Evolutionary conservation across 2,113 vertebrate species (phyloP), one percentile per base, ranked within the genome.

Genomic region (Alouatta palliata): DNA sequence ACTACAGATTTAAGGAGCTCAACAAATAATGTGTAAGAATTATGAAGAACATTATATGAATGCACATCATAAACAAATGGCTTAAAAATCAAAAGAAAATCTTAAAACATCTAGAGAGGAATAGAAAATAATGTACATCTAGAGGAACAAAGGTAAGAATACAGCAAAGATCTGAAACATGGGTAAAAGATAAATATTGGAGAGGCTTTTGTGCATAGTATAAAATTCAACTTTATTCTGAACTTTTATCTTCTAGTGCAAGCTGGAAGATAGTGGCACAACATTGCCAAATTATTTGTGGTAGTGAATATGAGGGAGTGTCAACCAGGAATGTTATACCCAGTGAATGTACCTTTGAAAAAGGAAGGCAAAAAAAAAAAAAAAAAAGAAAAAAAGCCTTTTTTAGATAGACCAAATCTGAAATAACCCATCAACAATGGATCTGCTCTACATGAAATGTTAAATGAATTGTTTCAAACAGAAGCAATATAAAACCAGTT

Each of bases 71-170:
- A 52, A 52, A 52, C n/a, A 40, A 80, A 80, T 45, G 73, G 21
- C 30, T 96, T 85, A 94, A 84, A 25, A 71, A 52, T 76, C 70
- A 73, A 83, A 73, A 84, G 32, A 77, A 88, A 80, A 80, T 64
- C 25, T 37, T 90, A 90, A 90, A 79, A 47, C 45, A 93, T 75
- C 47, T 56, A 23, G 9, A 37, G 25, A 71, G 30, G 8, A 43
- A 23, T 30, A 83, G 49, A 49, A 6, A 27, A 32, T 37, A 32
- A 0, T 56, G 7, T n/a, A 54, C 3, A 5, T 1, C 58, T 23
- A 71, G 25, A 91, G 52, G 23, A 66, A 40, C 35, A 49, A 43
- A 93, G 12, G 75, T 35, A n/a, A 91, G 37, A 87, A 58, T 64
- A 17, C 6, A 27, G 12, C 61, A 64, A 14, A 35, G 8, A 17